Evolutionary conservation across 2,888 invertebrate genomes (phyloP), one percentile per base, ranked within the genome.

Genomic region (Chrysodeixis includens): DNA sequence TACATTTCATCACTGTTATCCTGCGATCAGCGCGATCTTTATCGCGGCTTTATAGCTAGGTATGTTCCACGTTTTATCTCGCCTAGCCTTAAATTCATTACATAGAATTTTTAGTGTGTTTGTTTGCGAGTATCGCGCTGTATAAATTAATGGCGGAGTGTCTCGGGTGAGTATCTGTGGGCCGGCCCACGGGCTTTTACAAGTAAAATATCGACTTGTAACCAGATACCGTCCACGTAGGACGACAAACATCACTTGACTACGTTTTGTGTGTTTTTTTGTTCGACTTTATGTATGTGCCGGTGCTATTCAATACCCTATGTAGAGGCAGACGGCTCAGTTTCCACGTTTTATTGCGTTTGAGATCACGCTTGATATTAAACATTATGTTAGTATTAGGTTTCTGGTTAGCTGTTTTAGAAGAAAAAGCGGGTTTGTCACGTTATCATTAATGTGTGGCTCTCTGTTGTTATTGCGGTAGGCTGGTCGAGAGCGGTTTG

Each of bases 181-280:
- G 59, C 61, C 74, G 18, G 71, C 74, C 77, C 76, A 82, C 84
- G 79, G 76, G 61, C 65, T 66, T 61, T 65, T 71, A 65, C 74
- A 63, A 61, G 75, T 84, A 81, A 85, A 80, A 84, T 85, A 83
- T 83, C 74, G 80, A 77, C 83, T 79, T 78, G 86, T 84, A 87
- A 87, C 83, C 67, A 62, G 86, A 87, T 80, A 84, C 79, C 66
- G 66, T 56, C 51, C 69, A 78, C 76, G 75, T 70, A 78, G 81
- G 81, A 78, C 76, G 81, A 82, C 76, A 75, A 70, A 70, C 76
- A 56, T 74, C 71, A 74, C 69, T 69, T 62, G 64, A 57, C 57
- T 61, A 51, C 58, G 57, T 52, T 64, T 68, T 65, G 69, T 76
- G 53, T 59, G 55, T 66, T 69, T 67, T 65, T 70, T 73, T 66